These are phyloP conservation scores for Clytia hemisphaerica DNA, from an alignment of 30 jellyfish, hydroid and myxozoan genomes.

Conservation along the genomic window DNA sequence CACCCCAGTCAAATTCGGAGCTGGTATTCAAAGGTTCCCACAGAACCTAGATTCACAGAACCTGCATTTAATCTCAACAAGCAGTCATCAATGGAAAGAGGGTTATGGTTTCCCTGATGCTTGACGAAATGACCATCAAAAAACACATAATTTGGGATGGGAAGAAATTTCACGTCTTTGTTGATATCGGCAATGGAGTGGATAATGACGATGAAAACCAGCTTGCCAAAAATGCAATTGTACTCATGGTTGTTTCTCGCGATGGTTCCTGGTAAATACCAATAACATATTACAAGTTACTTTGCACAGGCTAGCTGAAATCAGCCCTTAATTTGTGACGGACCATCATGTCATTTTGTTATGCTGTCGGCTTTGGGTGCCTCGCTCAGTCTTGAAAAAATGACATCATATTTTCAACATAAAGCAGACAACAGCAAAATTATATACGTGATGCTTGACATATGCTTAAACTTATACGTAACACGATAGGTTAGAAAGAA, in stretches of 20 bases:
- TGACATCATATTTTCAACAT: slow-evolving; percentile 32
- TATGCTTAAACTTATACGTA: slow-evolving; percentile 57
- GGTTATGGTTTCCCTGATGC: slow-evolving; percentile 22
- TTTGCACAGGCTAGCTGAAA: too few species aligned
- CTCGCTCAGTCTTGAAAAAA: slow-evolving; percentile 19
- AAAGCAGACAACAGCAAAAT: slow-evolving; percentile 29
- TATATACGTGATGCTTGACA: slow-evolving; percentile 44
- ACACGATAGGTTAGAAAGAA: slow-evolving; percentile 56
- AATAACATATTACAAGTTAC: slow-evolving; percentile 21
- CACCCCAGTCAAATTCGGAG: slow-evolving; percentile 32
- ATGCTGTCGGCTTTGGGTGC: slow-evolving; percentile 49
- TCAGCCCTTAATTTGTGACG: slow-evolving; percentile 58
- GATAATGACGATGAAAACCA: slow-evolving; percentile 31
- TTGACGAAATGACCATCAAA: slow-evolving; percentile 29
- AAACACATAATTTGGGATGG: slow-evolving; percentile 47
- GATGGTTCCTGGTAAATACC: slow-evolving; percentile 48
- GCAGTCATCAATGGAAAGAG: not conserved
- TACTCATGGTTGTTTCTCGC: slow-evolving; percentile 26
- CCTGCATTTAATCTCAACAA: slow-evolving; percentile 32
- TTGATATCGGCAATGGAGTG: slow-evolving; percentile 36
- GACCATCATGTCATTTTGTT: slow-evolving; percentile 52
- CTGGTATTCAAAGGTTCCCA: slow-evolving; percentile 38
- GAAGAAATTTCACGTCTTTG: slow-evolving; percentile 16
- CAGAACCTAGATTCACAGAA: slow-evolving; percentile 40
- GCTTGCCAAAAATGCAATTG: slow-evolving; percentile 35